These are phyloP conservation scores for Pollenia labialis DNA, from an alignment of 2,888 invertebrate genomes.

Conservation along the genomic window DNA sequence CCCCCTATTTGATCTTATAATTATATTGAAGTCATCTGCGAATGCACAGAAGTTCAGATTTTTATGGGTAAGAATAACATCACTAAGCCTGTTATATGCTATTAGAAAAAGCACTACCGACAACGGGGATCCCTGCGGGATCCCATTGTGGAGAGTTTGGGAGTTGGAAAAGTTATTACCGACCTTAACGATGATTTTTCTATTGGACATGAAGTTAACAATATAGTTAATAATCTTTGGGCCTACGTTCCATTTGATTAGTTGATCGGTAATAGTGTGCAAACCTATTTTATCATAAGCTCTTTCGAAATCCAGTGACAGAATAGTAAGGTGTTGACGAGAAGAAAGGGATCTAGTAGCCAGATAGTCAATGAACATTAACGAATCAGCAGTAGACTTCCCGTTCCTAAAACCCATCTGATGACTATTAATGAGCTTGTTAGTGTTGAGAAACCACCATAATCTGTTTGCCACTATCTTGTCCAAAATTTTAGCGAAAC, in stretches of 20 bases:
- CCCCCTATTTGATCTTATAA: not conserved
- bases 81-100: slow-evolving; percentile 22
- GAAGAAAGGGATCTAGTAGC: not conserved
- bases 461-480: slow-evolving; percentile 10
- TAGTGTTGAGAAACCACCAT: not conserved
- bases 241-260: not conserved
- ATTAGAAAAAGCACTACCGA: slow-evolving; percentile 1
- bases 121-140: too few species aligned
- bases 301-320: not conserved
- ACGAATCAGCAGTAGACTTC: not conserved
- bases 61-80: slow-evolving; percentile 9
- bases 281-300: slow-evolving; percentile 9
- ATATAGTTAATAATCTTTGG: slow-evolving; percentile 24
- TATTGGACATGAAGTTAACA: not conserved
- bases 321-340: not conserved
- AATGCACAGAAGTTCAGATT: not conserved
- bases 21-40: too few species aligned
- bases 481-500: not conserved
- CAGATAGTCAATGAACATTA: not conserved
- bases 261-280: not conserved
- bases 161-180: too few species aligned
- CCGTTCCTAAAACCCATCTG: slow-evolving; percentile 1
- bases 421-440: not conserved
- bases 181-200: too few species aligned
- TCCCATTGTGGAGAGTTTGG: too few species aligned